Evolutionary conservation across 2,888 invertebrate species (phyloP), one percentile per base, ranked within the genome.

Genomic region (Eutolmus rufibarbis): DNA sequence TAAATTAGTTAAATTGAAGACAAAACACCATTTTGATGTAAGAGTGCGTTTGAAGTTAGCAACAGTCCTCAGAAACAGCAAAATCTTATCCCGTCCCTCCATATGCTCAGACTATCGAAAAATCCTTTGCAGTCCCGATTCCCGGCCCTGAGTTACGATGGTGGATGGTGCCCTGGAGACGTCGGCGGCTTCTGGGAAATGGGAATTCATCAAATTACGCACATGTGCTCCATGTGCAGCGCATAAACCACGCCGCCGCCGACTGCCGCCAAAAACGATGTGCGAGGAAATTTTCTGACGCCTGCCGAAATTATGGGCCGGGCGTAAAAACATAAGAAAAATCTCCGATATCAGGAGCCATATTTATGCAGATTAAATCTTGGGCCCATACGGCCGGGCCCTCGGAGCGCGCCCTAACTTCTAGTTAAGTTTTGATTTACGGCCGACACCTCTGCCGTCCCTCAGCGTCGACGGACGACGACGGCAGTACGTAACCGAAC

Each of bases 161-260:
- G 23, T 14, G 12, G 40, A 40, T 40, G 40, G 40, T 40, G 12
- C 7, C 57, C 57, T 8, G 23, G n/a, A 19, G 40, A 14, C 14
- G 43, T 66, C 66, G 66, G 1, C 19, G 19, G 19, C 66, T 66
- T 66, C 51, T 51, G 66, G 66, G 16, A 46, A 40, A 46, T 46
- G 5, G 43, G 66, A 57, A 56, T 51, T 31, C 31, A 37, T 86
- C 37, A 82, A 74, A 57, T 84, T 84, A 78, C 87, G 86, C 85
- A 81, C 86, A 85, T 79, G 78, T 87, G 87, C 79, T 66, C 74
- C 87, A 87, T 86, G 74, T 87, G 87, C 51, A 87, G 79, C 23
- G 31, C 87, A 85, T 87, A 87, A 86, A 87, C 79, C 28, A 87
- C 28, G 74, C 23, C 19, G 43, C 43, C 76, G 79, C 28, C 34